Evolutionary conservation across 1,140 invertebrate species (phyloP), one percentile per base, ranked within the genome.

Genomic region (Luehdorfia chinensis): DNA sequence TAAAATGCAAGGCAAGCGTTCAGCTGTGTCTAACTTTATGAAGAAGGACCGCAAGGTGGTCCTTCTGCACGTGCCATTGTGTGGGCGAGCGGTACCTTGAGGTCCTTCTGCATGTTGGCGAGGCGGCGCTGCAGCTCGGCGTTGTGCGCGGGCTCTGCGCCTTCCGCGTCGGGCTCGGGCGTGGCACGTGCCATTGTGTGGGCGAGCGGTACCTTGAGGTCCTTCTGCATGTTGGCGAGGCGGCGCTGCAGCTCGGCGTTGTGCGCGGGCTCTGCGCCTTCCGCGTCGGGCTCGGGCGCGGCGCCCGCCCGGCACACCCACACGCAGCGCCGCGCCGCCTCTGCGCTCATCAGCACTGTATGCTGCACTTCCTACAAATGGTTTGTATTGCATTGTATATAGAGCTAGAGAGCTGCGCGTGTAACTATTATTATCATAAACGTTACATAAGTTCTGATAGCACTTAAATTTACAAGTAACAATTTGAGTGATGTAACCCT

Each of bases 321-420:
- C 55, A 94, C 89, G 67, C 92, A 94, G 32, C 92, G 89, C 63
- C 92, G 90, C 1, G 93, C 92, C 33, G 93, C 87, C 68, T 94
- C 93, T 47, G 91, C 90, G 61, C 92, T 92, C 89, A 93, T 92
- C 36, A 93, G 88, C 4, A 94, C 91, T 1, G 92, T 93, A 66
- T 94, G 93, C 60, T 94, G 92, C 0, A 94, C 92, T 76, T 94
- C 93, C 90, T 92, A 66, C 0, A 66, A 55, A 65, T 12, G 32
- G 21, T 32, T 12, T 6, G 33, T 6, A 6, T 12, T 30, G 8
- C 19, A 27, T 9, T 14, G n/a, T n/a, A n/a, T n/a, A n/a, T n/a
- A n/a, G 5, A 0, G 16, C 1, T 16, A n/a, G n/a, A n/a, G n/a
- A n/a, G n/a, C n/a, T n/a, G n/a, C n/a, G n/a, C n/a, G n/a, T n/a